phyloP scores from a whole-genome alignment of 2,113 vertebrate species.

The Xiphorhynchus elegans region DNA sequence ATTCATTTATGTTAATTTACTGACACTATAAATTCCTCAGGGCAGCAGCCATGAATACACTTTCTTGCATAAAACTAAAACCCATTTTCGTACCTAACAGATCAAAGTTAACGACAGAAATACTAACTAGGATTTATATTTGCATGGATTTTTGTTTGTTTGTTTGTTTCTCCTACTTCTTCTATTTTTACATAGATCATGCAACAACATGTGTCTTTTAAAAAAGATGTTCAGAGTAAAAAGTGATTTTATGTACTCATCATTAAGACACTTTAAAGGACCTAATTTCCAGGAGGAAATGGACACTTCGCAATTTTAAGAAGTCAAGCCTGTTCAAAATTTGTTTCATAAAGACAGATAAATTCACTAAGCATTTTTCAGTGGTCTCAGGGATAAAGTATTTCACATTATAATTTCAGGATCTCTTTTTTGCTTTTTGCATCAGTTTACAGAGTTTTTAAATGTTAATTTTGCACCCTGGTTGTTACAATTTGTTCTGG shows the following conservation, averaged over 20 bases:
- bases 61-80: background rate
- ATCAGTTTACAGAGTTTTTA: background rate
- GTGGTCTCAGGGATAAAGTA: background rate
- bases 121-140: background rate
- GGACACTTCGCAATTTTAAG: background rate
- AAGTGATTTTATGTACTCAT: background rate
- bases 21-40: conserved; percentile 3
- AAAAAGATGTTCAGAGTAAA: background rate
- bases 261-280: background rate
- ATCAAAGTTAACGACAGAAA: background rate
- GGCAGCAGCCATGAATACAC: background rate
- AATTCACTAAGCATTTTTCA: background rate
- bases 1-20: conserved; percentile 28
- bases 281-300: background rate
- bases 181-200: background rate
- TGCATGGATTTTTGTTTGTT: background rate
- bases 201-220: background rate
- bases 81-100: background rate
- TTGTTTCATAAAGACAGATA: background rate
- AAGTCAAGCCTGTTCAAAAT: background rate
- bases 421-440: background rate
- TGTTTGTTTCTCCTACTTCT: background rate
- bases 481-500: background rate
- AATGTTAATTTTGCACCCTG: conserved; percentile 18
- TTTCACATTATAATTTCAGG: background rate